A percentile compares a stretch with the other conserved stretches of the same genome.
Evolutionary conservation across 2,888 invertebrate species (phyloP).

Genomic region (Willowsia nigromaculata): DNA sequence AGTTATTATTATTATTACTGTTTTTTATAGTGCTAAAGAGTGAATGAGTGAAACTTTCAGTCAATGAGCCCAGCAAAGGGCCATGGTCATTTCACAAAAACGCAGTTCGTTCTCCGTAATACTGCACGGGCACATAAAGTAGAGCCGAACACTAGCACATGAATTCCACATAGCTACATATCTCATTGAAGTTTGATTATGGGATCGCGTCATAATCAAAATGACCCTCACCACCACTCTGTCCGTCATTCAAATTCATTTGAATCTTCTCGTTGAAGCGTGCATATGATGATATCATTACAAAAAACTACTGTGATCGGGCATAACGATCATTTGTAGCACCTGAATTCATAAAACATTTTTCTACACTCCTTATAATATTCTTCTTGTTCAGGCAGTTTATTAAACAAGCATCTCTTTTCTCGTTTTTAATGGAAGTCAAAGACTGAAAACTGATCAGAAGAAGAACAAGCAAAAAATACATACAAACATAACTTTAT

Average conservation of each 20-base stretch:
- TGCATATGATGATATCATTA: background rate
- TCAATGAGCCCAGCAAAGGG: constrained; percentile 52
- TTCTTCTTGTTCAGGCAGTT: background rate
- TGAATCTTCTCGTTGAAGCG: constrained; percentile 28
- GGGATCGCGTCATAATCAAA: background rate
- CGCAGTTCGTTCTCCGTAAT: no score
- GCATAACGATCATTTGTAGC: constrained; percentile 20
- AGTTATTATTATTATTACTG: constrained; percentile 42
- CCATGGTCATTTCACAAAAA: constrained; percentile 48
- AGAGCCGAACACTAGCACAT: background rate
- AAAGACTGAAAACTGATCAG: background rate
- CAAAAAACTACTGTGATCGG: constrained; percentile 32
- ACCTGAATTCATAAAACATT: constrained; percentile 25
- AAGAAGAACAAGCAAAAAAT: constrained; percentile 13
- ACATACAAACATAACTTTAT: background rate
- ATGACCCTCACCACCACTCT: constrained; percentile 24
- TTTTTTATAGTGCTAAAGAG: constrained; percentile 18
- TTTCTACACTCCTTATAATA: background rate
- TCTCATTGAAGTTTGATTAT: background rate
- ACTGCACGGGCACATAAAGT: background rate
- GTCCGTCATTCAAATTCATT: constrained; percentile 62
- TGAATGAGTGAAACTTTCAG: constrained; percentile 33
- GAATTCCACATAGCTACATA: background rate
- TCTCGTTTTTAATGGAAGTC: constrained; percentile 21
- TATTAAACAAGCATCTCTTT: background rate